phyloP scores from a whole-genome alignment of 2,113 vertebrate species.

The Cyanoliseus patagonus region DNA sequence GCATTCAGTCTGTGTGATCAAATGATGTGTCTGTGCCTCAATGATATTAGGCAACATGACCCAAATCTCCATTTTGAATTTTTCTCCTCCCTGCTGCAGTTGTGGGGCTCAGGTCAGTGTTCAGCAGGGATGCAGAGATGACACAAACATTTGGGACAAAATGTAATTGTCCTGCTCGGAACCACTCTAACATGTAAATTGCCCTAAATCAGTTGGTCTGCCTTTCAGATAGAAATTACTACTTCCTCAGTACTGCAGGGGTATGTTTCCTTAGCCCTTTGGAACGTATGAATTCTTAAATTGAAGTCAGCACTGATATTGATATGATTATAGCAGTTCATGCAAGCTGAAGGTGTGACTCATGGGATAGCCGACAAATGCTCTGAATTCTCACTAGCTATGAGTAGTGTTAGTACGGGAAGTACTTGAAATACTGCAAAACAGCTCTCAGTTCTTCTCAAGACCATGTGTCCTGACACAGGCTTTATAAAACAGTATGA shows the following conservation, averaged over 20 bases:
- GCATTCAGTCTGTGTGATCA: neutral
- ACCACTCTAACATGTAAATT: neutral
- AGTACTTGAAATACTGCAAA: neutral
- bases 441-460: neutral
- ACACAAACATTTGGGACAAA: neutral
- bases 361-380: neutral
- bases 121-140: neutral
- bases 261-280: neutral
- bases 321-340: neutral
- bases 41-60: neutral
- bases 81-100: neutral
- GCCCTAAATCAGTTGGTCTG: neutral
- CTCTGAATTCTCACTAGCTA: neutral
- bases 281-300: neutral
- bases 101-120: neutral
- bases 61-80: neutral
- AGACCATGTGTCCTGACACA: neutral
- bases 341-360: neutral
- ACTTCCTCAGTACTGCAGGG: neutral
- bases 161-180: neutral
- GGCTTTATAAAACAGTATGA: neutral
- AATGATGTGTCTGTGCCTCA: neutral
- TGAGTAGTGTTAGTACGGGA: neutral
- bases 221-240: neutral
- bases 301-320: neutral